Evolutionary conservation across 2,888 invertebrate species (phyloP).

Genomic region (Didymodactylos carnosus): DNA sequence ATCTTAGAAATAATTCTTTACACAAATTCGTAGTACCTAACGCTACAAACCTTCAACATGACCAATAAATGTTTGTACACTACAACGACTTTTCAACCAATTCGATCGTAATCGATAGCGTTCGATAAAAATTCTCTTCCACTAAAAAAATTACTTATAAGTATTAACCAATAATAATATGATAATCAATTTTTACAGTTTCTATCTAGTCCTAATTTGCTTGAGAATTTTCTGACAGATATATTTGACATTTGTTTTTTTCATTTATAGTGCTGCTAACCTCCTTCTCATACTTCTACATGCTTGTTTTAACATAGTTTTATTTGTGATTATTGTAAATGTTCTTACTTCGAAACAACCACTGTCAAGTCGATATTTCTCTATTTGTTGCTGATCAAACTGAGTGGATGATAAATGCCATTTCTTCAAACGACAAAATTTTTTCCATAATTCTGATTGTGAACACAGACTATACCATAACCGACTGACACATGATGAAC

Average conservation of each 20-base stretch:
- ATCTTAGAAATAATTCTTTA: neutral
- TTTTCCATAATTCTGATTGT: slow-evolving; percentile 33
- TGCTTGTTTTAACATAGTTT: no score
- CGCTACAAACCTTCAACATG: slow-evolving; percentile 35
- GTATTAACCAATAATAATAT: no score
- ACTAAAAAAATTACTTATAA: slow-evolving; percentile 24
- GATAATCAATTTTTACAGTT: no score
- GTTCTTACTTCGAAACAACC: neutral
- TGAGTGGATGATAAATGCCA: slow-evolving; percentile 29
- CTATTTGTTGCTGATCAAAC: neutral
- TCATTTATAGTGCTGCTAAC: no score
- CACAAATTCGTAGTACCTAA: neutral
- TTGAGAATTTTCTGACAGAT: no score
- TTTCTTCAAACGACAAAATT: slow-evolving; percentile 31
- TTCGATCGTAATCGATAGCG: slow-evolving; percentile 36
- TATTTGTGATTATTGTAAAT: neutral
- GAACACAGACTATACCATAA: slow-evolving; percentile 31
- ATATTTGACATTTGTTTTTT: no score
- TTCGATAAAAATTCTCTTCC: slow-evolving; percentile 38
- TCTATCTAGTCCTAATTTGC: no score
- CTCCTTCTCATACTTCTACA: no score
- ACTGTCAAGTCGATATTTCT: neutral
- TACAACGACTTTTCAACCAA: slow-evolving; percentile 38
- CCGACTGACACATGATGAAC: slow-evolving; percentile 28
- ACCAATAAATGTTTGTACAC: slow-evolving; percentile 39